Percentiles rank a stretch among this genome's conserved stretches.
Evolutionary conservation across 1,140 invertebrate genomes (phyloP).

Genomic region (Nylanderia fulva): DNA sequence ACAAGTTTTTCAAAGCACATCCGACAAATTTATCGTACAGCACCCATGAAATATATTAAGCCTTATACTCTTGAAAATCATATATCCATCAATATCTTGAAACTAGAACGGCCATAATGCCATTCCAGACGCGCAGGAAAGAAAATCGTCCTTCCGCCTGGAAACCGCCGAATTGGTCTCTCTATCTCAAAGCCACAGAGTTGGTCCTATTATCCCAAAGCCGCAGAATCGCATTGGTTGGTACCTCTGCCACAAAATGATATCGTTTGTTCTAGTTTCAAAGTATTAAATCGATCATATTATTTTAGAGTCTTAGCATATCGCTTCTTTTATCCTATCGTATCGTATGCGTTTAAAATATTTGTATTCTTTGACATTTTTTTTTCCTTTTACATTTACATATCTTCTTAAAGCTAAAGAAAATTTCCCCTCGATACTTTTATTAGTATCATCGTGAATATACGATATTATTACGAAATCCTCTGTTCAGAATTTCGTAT

Average conservation of each 20-base stretch:
- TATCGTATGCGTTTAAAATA: neutral
- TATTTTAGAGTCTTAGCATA: conserved; percentile 14
- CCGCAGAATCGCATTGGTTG: conserved; percentile 52
- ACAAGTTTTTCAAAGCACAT: conserved; percentile 32
- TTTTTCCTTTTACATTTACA: neutral
- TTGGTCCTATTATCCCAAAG: conserved; percentile 41
- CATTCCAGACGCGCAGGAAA: conserved; percentile 34
- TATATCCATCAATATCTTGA: conserved; percentile 46
- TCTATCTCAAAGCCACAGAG: conserved; percentile 38
- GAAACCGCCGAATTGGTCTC: conserved; percentile 47
- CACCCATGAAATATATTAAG: conserved; percentile 38
- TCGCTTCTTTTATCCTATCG: neutral
- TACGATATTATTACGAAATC: neutral
- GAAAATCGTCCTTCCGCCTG: conserved; percentile 50
- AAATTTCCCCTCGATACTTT: neutral
- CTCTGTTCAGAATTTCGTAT: neutral
- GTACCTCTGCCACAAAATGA: conserved; percentile 34
- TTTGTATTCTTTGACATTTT: neutral
- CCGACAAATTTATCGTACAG: conserved; percentile 44
- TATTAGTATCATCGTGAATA: neutral
- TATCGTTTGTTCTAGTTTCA: conserved; percentile 39
- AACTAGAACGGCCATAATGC: conserved; percentile 34
- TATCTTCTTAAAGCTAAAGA: neutral
- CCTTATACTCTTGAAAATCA: conserved; percentile 28
- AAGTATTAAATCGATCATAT: conserved; percentile 51